Evolutionary conservation across 2,113 vertebrate species (phyloP), one percentile per base, ranked within the genome.

Genomic region (Ceyx margarethae): DNA sequence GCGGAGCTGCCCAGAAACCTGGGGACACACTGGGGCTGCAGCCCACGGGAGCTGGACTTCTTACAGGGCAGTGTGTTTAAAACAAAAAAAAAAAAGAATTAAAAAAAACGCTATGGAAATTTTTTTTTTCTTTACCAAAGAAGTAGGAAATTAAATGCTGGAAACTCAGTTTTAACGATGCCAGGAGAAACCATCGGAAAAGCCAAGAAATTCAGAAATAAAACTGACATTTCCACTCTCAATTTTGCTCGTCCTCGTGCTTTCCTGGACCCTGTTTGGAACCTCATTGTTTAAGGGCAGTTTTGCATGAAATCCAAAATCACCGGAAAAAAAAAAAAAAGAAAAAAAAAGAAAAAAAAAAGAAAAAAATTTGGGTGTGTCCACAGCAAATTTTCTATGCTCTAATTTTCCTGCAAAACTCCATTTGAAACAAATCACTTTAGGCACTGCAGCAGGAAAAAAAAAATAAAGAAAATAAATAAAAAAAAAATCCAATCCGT

Each of bases 321-420:
- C 31, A 65, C 57, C 40, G 10, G 16, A 89, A 86, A 80, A 93
- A 96, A 95, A 95, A 95, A 51, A 71, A 93, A 84, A 90, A 89
- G 81, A 93, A 94, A 88, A 96, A 97, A 96, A 95, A 20, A 35
- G 35, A 88, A 80, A 93, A 96, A 95, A 96, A 96, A 93, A 87
- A 91, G 87, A 94, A 88, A 96, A 97, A 96, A 95, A 20, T 87
- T 96, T 95, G 97, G 97, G 97, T 97, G 97, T 97, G 97, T 97
- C 97, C 97, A 95, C 94, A 96, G 96, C 90, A 95, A 97, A 97
- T 95, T 97, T 96, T 97, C 93, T 82, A 75, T 54, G 64, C 74
- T 96, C 74, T 92, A 67, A 95, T 96, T 93, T 97, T 95, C 93
- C 94, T 80, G 85, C 95, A 96, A 95, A 94, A 94, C 84, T 96